Evolutionary conservation across 92 coral and sea anemone species (phyloP).

Genomic region (Palythoa grandiflora): DNA sequence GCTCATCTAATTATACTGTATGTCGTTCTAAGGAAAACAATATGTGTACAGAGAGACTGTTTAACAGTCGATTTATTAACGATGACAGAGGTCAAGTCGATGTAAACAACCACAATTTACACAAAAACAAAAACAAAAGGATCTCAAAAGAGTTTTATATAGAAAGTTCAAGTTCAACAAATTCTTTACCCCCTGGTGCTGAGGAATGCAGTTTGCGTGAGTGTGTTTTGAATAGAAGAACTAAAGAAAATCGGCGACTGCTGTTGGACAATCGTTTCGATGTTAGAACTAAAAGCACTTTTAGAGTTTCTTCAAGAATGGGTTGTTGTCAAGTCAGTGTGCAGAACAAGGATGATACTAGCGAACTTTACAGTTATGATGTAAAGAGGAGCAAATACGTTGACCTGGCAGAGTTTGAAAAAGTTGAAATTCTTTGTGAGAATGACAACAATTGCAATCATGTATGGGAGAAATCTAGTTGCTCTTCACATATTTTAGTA

Average conservation of each 20-base stretch:
- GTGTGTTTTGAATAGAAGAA: background rate
- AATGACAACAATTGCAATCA: background rate
- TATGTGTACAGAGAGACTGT: background rate
- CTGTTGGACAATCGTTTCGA: background rate
- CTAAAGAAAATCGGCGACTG: background rate
- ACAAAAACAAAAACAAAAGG: slow-evolving; percentile 3
- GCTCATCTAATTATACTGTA: background rate
- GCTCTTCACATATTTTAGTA: background rate
- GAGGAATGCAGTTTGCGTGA: slow-evolving; percentile 23
- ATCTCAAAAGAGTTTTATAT: slow-evolving; percentile 1
- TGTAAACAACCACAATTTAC: background rate
- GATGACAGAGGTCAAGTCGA: background rate
- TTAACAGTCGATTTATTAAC: background rate
- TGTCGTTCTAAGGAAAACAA: background rate
- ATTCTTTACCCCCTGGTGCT: slow-evolving; percentile 20
- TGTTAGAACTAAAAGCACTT: background rate
- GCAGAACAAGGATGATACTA: background rate
- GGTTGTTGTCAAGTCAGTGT: slow-evolving; percentile 24
- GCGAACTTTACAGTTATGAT: background rate
- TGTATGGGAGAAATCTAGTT: background rate
- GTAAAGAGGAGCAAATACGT: background rate
- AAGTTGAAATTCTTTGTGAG: slow-evolving; percentile 29
- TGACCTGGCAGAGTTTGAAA: background rate
- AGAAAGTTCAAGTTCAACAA: background rate
- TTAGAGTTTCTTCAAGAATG: background rate